A percentile compares a stretch with the other conserved stretches of the same genome.
Evolutionary conservation across 2,888 invertebrate genomes (phyloP).

Genomic region (Brachyptera risi): DNA sequence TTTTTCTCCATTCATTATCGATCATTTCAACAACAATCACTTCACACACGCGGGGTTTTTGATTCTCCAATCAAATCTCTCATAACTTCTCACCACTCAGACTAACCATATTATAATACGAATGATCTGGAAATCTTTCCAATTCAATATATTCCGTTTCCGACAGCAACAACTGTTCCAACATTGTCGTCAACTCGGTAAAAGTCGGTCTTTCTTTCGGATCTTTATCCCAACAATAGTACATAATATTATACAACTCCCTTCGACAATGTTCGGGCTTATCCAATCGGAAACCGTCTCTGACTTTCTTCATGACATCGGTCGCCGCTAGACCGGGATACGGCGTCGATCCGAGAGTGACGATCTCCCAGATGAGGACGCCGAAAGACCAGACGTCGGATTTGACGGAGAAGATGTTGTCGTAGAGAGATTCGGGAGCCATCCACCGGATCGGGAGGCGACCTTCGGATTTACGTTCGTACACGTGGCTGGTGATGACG

Average conservation of each 20-base stretch:
- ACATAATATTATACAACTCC: conserved; percentile 92
- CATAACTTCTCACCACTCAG: conserved; percentile 78
- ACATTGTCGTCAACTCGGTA: conserved; percentile 70
- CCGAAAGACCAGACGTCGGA: conserved; percentile 97
- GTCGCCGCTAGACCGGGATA: conserved; percentile 90
- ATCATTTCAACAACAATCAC: too few species aligned
- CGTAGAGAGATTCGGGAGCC: conserved; percentile 92
- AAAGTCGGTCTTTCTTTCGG: conserved; percentile 81
- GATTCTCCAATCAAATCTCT: too few species aligned
- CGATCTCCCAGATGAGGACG: conserved; percentile 92
- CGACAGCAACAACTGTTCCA: conserved; percentile 79
- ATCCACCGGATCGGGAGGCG: conserved; percentile 82
- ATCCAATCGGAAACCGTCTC: conserved; percentile 69
- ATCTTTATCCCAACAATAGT: conserved; percentile 90
- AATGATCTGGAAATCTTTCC: conserved; percentile 88
- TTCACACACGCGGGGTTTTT: too few species aligned
- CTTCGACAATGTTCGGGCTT: conserved; percentile 92
- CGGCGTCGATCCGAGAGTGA: conserved; percentile 90
- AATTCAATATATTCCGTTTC: conserved; percentile 93
- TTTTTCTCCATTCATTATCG: too few species aligned
- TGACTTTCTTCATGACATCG: conserved; percentile 85
- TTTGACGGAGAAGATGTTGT: conserved; percentile 89
- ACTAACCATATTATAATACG: conserved; percentile 82
- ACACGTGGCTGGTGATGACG: conserved; percentile 82
- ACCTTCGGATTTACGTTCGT: conserved; percentile 83